phyloP scores from a whole-genome alignment of 2,113 vertebrate species.

The Daphoenositta chrysoptera region DNA sequence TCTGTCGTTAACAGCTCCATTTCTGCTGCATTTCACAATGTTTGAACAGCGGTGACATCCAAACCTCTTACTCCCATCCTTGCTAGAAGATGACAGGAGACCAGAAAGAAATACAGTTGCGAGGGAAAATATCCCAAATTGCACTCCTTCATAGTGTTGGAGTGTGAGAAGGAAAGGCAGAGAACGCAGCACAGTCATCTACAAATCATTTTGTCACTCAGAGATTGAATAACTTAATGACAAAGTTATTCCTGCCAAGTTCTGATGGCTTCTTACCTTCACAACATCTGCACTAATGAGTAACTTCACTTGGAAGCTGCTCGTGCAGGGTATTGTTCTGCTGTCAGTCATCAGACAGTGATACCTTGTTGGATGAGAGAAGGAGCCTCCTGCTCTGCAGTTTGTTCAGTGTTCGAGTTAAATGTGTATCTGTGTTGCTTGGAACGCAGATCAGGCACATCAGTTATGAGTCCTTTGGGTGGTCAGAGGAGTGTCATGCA shows the following conservation, averaged over 20 bases:
- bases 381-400: not conserved
- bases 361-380: not conserved
- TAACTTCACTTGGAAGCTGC: not conserved
- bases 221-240: not conserved
- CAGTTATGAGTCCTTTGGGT: not conserved
- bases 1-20: not conserved
- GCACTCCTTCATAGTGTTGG: not conserved
- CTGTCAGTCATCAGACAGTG: not conserved
- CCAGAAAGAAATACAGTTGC: not conserved
- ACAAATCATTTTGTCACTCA: constrained; percentile 1
- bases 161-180: not conserved
- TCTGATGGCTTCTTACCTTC: not conserved
- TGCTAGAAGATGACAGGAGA: not conserved
- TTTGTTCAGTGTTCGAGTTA: not conserved
- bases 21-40: not conserved
- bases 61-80: not conserved
- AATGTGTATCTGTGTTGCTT: not conserved
- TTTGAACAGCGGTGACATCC: not conserved
- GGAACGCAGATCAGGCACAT: fast-evolving
- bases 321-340: not conserved
- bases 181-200: not conserved
- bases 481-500: not conserved
- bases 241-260: constrained; percentile 1
- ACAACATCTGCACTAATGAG: not conserved
- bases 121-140: not conserved